These are phyloP conservation scores for Phaedon cochleariae DNA, from an alignment of 2,888 invertebrate genomes.

Conservation along the genomic window DNA sequence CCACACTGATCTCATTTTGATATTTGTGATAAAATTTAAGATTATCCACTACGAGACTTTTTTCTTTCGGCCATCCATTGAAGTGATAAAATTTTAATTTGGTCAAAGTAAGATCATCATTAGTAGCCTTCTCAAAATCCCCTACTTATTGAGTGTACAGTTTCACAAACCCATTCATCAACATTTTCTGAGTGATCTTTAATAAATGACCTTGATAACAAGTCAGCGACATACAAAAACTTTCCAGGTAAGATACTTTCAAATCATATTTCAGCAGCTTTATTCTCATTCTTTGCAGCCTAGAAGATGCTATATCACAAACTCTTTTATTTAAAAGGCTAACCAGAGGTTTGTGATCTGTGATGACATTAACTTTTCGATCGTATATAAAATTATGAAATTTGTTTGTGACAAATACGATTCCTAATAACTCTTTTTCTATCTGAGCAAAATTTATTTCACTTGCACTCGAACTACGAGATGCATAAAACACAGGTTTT, in stretches of 20 bases:
- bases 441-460: slow-evolving; percentile 19
- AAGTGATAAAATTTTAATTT: neutral
- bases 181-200: neutral
- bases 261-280: neutral
- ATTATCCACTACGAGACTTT: neutral
- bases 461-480: slow-evolving; percentile 8
- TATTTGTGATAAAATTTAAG: slow-evolving; percentile 1
- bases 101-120: neutral
- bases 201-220: slow-evolving; percentile 10
- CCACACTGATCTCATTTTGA: neutral
- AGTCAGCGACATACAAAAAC: slow-evolving; percentile 12
- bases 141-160: neutral
- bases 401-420: no score
- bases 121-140: neutral
- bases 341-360: slow-evolving; percentile 19
- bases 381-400: neutral
- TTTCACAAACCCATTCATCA: slow-evolving; percentile 1
- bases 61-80: neutral
- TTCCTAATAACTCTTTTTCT: neutral
- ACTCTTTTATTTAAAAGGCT: slow-evolving; percentile 11
- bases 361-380: neutral
- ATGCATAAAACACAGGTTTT: slow-evolving; percentile 15
- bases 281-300: slow-evolving; percentile 3
- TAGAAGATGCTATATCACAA: slow-evolving; percentile 5
- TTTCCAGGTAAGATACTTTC: slow-evolving; percentile 2